Conservation (phyloP, 2,888 invertebrate genomes). For the Venustoraphidia nigricollis region DNA sequence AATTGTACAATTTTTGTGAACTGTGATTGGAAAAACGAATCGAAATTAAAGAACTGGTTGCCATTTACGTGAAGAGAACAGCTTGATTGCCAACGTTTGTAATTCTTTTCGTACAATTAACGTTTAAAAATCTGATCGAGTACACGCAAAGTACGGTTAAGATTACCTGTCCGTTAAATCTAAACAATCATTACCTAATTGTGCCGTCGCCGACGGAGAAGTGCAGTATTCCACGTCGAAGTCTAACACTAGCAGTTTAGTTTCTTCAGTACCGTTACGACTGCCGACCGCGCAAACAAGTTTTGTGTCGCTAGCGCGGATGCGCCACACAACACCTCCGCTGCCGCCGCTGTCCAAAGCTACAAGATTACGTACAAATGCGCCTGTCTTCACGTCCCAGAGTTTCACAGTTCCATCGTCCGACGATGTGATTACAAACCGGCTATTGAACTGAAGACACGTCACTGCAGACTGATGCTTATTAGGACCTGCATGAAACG, state of each 20-base stretch:
- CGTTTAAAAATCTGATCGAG: too few relatives aligned
- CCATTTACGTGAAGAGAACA: too few relatives aligned
- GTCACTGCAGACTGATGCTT: constrained; percentile 98
- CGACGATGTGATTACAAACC: constrained; percentile 96
- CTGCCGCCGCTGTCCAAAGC: constrained; percentile 87
- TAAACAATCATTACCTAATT: neutral
- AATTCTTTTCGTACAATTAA: too few relatives aligned
- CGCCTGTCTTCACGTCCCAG: constrained; percentile 95
- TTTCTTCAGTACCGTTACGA: constrained; percentile 96
- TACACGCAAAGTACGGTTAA: too few relatives aligned
- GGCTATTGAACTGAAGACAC: constrained; percentile 91
- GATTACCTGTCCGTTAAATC: too few relatives aligned
- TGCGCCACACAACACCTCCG: constrained; percentile 98
- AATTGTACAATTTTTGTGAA: too few relatives aligned
- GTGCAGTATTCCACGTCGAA: constrained; percentile 62
- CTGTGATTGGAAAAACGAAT: too few relatives aligned
- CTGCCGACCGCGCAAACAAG: constrained; percentile 98
- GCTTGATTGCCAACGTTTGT: too few relatives aligned
- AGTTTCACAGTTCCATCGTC: constrained; percentile 99
- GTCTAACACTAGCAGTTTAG: constrained; percentile 91
- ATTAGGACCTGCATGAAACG: constrained; percentile 53
- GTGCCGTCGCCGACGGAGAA: constrained; percentile 11
- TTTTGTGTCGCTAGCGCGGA: constrained; percentile 88
- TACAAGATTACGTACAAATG: constrained; percentile 91
- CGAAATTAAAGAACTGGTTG: too few relatives aligned